Conservation (phyloP, 2,113 vertebrate species). For the Periophthalmus modestus region DNA sequence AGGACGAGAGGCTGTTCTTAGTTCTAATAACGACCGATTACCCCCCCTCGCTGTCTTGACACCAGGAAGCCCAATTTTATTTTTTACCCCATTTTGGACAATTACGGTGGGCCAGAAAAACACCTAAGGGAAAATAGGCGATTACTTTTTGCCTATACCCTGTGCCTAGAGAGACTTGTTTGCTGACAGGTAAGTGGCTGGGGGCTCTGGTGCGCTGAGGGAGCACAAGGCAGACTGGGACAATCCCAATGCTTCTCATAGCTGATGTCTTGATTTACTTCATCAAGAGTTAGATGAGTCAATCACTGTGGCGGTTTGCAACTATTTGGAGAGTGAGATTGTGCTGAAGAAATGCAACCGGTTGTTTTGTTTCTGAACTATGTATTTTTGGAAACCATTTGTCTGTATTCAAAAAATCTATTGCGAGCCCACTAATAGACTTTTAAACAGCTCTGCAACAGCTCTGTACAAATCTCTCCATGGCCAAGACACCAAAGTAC, state of each 20-base stretch:
- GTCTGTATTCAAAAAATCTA: too few species aligned
- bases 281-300: constrained; percentile 29
- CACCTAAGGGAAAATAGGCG: constrained; percentile 15
- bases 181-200: constrained; percentile 14
- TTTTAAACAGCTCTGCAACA: too few species aligned
- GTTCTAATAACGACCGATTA: neutral
- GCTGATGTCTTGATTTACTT: constrained; percentile 58
- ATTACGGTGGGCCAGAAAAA: constrained; percentile 20
- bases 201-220: neutral
- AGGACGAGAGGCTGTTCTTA: neutral
- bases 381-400: too few species aligned
- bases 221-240: constrained; percentile 16
- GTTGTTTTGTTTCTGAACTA: neutral
- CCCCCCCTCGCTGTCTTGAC: neutral
- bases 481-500: too few species aligned
- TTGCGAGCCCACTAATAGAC: too few species aligned
- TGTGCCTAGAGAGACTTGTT: constrained; percentile 12
- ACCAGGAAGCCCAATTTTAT: neutral
- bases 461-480: too few species aligned
- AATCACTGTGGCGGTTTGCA: constrained; percentile 35
- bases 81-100: constrained; percentile 17
- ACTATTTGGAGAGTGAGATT: constrained; percentile 11
- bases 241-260: constrained; percentile 49
- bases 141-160: constrained; percentile 5
- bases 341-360: neutral